Base-by-base conservation (phyloP, 64 coral and sea anemone species). In the Astreopora myriophthalma region DNA sequence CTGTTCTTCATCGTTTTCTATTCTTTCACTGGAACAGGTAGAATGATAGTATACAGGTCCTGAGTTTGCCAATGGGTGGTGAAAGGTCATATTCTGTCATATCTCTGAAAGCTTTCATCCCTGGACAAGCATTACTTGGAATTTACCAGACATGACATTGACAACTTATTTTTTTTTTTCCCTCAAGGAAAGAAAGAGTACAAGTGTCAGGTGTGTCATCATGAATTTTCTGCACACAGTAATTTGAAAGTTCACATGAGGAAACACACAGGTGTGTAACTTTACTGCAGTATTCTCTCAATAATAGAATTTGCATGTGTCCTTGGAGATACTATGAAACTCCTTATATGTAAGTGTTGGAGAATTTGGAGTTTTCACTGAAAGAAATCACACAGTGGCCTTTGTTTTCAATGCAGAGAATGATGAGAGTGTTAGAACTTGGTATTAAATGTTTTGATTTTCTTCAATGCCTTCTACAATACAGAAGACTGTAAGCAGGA, bases 191-290 rank as follows among this genome's bases (percentile, higher is more conserved):
- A 89, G 73, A 94, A 94, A 65, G 30, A 73, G 20, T 72, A 88
- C 39, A 71, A 89, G 32, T 94, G 92, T 35, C 38, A 69, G 0
- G 44, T 94, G 13, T 94, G 92, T 39, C 74, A 89, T 61, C 92
- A 89, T 23, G 92, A 94, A 61, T 81, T 94, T 74, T 83, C 92
- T 16, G 25, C 92, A 73, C 48, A 33, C 34, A 49, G 85, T 16
- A 94, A 94, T 52, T 61, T 94, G 86, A 94, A 94, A 32, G 69
- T 94, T 73, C 92, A 94, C 69, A 88, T 88, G 85, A 81, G 92
- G 74, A 94, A 94, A 64, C 92, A 94, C 39, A 94, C 92, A 62
- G 92, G 92, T 94, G 31, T 29, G 76, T 57, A 36, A 26, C 69
- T 28, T 36, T 20, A 26, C 3, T 36, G 3, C 26, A 0, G 2